phyloP scores from a whole-genome alignment of 1,140 invertebrate genomes.

The Idris sp. region DNA sequence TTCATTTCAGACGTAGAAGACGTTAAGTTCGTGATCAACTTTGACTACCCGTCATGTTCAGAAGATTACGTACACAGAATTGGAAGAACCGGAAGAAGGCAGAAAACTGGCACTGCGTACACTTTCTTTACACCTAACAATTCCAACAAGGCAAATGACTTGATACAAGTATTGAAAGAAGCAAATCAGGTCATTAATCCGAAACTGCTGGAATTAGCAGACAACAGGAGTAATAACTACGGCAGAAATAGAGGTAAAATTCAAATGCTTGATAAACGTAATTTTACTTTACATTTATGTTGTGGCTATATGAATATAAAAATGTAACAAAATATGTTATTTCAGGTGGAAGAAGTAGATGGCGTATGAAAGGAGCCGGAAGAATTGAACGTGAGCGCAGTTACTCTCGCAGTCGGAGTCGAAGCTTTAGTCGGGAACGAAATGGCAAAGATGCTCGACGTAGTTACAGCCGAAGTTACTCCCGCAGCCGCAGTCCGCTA shows the following conservation, averaged over 20 bases:
- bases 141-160: constrained; percentile 93
- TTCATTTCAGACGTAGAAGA: constrained; percentile 96
- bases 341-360: constrained; percentile 74
- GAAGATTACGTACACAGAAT: constrained; percentile 99
- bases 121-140: constrained; percentile 98
- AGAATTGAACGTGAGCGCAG: constrained; percentile 73
- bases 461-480: constrained; percentile 76
- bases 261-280: no score
- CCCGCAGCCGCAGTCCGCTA: constrained; percentile 73
- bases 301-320: not conserved
- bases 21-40: constrained; percentile 99
- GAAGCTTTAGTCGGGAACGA: constrained; percentile 74
- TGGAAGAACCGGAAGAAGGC: constrained; percentile 96
- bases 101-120: constrained; percentile 98
- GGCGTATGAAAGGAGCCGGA: constrained; percentile 68
- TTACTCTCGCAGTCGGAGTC: constrained; percentile 73
- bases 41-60: constrained; percentile 98
- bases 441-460: constrained; percentile 71
- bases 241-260: constrained; percentile 70
- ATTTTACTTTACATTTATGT: no score
- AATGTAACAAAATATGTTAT: not conserved
- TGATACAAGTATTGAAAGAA: constrained; percentile 94
- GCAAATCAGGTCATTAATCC: constrained; percentile 95
- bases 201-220: constrained; percentile 83
- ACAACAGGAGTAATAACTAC: constrained; percentile 72